Evolutionary conservation across 2,113 vertebrate genomes (phyloP), one percentile per base, ranked within the genome.

Genomic region (Ammospiza caudacuta): DNA sequence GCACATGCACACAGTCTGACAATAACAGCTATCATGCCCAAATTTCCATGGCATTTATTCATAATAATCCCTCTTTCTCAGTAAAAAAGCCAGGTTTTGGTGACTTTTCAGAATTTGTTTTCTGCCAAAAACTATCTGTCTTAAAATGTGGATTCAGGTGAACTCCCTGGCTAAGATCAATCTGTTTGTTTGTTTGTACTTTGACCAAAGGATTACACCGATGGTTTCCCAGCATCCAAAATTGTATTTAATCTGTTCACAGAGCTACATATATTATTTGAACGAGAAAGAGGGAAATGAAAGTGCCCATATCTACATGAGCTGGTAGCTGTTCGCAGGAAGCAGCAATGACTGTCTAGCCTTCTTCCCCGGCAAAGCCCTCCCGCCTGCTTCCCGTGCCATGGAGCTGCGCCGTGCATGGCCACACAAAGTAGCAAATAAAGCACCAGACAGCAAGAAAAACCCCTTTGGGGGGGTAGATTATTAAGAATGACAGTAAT

Each of bases 391-490:
- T 66, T 77, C 54, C 58, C 0, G 2, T 51, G 3, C n/a, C 81
- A 28, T 0, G 0, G 28, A 62, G 21, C 73, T 33, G 33, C 0
- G 0, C 15, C 15, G 3, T 12, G 37, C 31, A 0, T 6, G 37
- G 69, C 55, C 58, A 57, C 66, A 11, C 39, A 11, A 43, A 67
- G 39, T 2, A 55, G 2, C 67, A 58, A 39, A 77, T 13, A 76
- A 43, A 66, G 12, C 46, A 66, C 7, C 35, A 63, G 39, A 37
- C 4, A 67, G 63, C 39, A 43, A 39, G 23, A 21, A 17, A 64
- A 89, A 43, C 24, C n/a, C 7, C 6, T 12, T 11, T 9, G 7
- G 3, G 11, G 14, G 15, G 25, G 18, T 12, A 73, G 55, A 81
- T 61, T 37, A 41, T 37, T 17, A 73, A 43, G 29, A 64, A 31